phyloP scores from a whole-genome alignment of 2,797 vertebrate species.

The Meriones psammophilus region DNA sequence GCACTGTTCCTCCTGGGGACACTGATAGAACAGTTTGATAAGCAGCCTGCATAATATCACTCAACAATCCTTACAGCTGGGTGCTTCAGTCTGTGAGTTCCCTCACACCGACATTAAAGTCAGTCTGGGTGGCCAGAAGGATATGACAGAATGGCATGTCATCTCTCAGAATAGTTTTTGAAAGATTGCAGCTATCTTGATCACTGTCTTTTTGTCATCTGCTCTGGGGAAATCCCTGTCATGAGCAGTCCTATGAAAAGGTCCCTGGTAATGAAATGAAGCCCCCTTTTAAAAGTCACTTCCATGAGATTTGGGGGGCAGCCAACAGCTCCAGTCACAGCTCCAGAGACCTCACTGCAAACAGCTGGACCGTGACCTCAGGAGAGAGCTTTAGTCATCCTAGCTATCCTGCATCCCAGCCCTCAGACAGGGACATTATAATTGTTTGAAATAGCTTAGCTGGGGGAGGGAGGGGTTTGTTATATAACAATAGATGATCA shows the following conservation, averaged over 20 bases:
- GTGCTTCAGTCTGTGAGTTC: not conserved
- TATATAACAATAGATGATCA: not conserved
- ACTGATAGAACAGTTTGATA: not conserved
- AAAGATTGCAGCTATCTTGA: not conserved
- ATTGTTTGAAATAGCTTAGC: not conserved
- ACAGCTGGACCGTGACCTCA: not conserved
- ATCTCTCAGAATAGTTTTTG: not conserved
- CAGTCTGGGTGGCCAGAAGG: not conserved
- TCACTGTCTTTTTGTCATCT: not conserved
- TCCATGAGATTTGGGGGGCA: not conserved
- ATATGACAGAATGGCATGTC: not conserved
- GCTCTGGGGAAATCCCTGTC: not conserved
- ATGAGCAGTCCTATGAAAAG: not conserved
- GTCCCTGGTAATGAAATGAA: not conserved
- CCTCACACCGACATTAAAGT: not conserved
- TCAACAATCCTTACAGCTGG: rapidly evolving
- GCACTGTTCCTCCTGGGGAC: not conserved
- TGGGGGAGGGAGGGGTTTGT: not conserved
- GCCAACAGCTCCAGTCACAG: not conserved
- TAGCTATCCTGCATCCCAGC: not conserved
- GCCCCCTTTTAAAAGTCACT: not conserved
- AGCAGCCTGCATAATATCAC: not conserved
- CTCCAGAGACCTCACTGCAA: not conserved
- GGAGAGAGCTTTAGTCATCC: not conserved
- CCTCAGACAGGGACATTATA: slow-evolving; percentile 13